These are phyloP conservation scores for Aurelia aurita DNA, from an alignment of 30 jellyfish, hydroid and myxozoan species.

Conservation along the genomic window DNA sequence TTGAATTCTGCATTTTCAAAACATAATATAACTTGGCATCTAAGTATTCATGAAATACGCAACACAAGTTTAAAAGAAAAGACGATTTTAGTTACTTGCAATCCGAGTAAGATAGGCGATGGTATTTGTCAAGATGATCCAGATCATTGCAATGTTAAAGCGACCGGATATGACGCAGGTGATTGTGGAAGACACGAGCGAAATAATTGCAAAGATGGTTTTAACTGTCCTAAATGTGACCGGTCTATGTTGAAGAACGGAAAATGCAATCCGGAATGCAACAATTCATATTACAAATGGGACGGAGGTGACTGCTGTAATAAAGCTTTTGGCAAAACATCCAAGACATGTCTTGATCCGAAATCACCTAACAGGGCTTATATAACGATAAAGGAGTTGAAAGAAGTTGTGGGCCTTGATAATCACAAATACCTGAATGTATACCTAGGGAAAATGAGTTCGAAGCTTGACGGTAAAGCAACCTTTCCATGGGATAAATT, in stretches of 20 bases:
- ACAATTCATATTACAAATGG: constrained; percentile 1
- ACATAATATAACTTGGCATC: constrained; percentile 80
- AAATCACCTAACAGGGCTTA: constrained; percentile 43
- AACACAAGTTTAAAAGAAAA: constrained; percentile 53
- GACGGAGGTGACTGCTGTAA: constrained; percentile 72
- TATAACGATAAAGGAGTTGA: constrained; percentile 44
- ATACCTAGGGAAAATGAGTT: constrained; percentile 26
- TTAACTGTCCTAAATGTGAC: constrained; percentile 11
- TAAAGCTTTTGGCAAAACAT: constrained; percentile 11
- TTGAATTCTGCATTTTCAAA: constrained; percentile 64
- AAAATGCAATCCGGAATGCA: constrained; percentile 53
- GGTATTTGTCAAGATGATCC: constrained; percentile 20
- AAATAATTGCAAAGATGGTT: background rate
- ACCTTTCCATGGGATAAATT: constrained; percentile 85
- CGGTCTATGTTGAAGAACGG: constrained; percentile 15
- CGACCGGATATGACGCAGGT: constrained; percentile 43
- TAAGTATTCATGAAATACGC: constrained; percentile 23
- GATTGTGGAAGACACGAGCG: constrained; percentile 3
- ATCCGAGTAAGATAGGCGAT: constrained; percentile 21
- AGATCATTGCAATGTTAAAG: background rate
- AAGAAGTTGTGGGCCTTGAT: constrained; percentile 48
- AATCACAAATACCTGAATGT: constrained; percentile 55
- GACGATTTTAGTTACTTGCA: constrained; percentile 41
- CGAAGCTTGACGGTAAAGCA: constrained; percentile 60
- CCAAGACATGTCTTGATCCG: constrained; percentile 58